These are phyloP conservation scores for Larimichthys polyactis DNA, from an alignment of 2,113 vertebrate species.

Conservation along the genomic window DNA sequence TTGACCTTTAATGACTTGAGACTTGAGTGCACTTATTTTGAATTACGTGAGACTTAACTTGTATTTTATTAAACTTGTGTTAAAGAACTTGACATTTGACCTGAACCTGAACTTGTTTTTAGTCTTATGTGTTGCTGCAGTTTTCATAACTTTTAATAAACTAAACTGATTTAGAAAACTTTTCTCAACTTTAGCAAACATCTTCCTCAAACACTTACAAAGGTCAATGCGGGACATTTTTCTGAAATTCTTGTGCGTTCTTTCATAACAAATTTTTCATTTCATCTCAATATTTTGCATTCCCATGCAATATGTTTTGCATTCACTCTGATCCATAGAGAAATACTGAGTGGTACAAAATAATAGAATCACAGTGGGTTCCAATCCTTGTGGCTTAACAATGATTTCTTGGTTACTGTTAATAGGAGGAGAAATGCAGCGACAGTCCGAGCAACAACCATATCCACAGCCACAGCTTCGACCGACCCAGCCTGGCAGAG, in stretches of 20 bases:
- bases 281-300: neutral
- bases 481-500: neutral
- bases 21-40: neutral
- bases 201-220: neutral
- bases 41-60: neutral
- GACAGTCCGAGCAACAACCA: neutral
- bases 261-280: neutral
- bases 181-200: conserved; percentile 3
- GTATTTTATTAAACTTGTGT: no score
- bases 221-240: neutral
- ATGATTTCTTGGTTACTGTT: neutral
- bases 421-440: neutral
- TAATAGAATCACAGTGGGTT: neutral
- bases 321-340: neutral
- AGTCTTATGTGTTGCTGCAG: no score
- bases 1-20: neutral
- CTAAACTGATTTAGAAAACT: neutral
- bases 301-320: neutral
- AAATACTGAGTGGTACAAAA: neutral
- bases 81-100: no score
- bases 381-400: neutral
- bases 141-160: neutral
- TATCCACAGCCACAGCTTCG: neutral
- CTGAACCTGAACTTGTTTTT: neutral
- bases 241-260: neutral